These are phyloP conservation scores for Strix aluco DNA, from an alignment of 2,113 vertebrate species.

Conservation along the genomic window DNA sequence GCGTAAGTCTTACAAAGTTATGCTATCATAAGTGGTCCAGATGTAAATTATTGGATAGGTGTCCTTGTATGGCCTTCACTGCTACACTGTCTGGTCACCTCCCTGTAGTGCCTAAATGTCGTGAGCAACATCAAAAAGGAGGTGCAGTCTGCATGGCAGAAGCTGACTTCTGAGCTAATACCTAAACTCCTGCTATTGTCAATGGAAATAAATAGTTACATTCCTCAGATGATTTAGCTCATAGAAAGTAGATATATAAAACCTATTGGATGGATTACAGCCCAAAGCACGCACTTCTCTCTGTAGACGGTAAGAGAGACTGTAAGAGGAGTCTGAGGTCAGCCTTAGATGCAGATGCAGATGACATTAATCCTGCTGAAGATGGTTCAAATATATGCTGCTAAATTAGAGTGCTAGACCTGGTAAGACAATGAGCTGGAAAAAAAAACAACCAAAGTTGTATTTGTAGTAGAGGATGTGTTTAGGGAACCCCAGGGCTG, in stretches of 20 bases:
- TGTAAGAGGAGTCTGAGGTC: not conserved
- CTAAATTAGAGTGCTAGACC: not conserved
- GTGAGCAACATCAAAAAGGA: not conserved
- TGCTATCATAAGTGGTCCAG: not conserved
- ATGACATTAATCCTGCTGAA: not conserved
- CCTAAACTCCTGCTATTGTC: not conserved
- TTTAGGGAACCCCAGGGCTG: not conserved
- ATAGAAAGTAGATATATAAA: not conserved
- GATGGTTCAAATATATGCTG: not conserved
- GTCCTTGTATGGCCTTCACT: not conserved
- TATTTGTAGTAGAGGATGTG: not conserved
- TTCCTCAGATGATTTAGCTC: not conserved
- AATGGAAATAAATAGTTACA: not conserved
- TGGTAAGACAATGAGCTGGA: not conserved
- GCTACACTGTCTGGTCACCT: not conserved
- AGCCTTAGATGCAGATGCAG: not conserved
- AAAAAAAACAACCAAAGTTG: fast-evolving
- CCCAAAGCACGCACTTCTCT: not conserved
- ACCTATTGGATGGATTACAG: no score
- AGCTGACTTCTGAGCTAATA: not conserved
- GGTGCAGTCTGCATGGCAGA: not conserved
- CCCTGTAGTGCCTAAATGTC: not conserved
- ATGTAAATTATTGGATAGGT: not conserved
- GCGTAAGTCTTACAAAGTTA: not conserved
- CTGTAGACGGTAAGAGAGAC: not conserved